Conservation (phyloP, 2,797 vertebrate genomes). For the Scolopax rusticola region DNA sequence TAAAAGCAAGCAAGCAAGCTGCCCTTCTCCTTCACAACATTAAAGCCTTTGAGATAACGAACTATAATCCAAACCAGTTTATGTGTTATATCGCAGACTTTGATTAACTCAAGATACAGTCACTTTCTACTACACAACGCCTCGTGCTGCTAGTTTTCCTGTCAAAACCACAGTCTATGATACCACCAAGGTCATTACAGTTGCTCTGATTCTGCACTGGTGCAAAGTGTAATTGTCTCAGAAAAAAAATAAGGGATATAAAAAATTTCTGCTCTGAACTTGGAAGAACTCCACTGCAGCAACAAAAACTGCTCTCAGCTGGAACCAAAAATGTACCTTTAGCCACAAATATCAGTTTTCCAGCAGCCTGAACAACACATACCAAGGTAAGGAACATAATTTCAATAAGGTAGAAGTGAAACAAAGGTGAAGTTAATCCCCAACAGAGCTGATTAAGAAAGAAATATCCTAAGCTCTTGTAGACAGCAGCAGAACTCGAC, state of each 20-base stretch:
- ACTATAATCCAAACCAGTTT: neutral
- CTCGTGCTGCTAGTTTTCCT: neutral
- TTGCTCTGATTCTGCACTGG: neutral
- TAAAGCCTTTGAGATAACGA: neutral
- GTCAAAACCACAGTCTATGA: neutral
- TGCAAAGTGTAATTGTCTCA: neutral
- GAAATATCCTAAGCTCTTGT: neutral
- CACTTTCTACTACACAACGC: neutral
- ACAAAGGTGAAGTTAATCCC: neutral
- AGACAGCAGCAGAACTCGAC: neutral
- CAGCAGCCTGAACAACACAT: neutral
- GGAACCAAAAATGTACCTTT: neutral
- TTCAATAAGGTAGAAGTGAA: neutral
- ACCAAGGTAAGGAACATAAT: neutral
- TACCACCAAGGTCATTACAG: neutral
- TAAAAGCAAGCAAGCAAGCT: neutral
- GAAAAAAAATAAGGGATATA: neutral
- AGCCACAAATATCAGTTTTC: neutral
- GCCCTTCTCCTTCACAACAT: neutral
- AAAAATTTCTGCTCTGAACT: neutral
- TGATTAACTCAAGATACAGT: neutral
- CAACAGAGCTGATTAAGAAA: neutral
- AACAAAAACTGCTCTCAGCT: neutral
- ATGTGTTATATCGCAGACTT: neutral
- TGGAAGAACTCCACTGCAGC: neutral